Evolutionary conservation across 2,888 invertebrate genomes (phyloP), one percentile per base, ranked within the genome.

Genomic region (Drosophila crucigera): DNA sequence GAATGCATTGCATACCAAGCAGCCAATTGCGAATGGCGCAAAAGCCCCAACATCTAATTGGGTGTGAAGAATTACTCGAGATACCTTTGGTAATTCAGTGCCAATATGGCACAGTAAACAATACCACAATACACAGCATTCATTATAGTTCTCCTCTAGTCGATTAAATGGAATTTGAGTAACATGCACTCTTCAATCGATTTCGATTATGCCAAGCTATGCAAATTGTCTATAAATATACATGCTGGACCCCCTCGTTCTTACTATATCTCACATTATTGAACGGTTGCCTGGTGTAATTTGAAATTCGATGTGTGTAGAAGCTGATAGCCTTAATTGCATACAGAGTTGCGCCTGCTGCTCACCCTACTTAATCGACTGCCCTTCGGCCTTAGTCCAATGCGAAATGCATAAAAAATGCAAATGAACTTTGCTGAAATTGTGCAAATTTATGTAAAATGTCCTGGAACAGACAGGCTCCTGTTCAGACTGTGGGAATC

Each of bases 261-360:
- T 33, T 9, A 19, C 14, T 63, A 47, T 64, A 58, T 68, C 75
- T 54, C 37, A 56, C 50, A 68, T 58, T 64, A 76, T 67, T 76
- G 58, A 68, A 67, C 68, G 64, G 56, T 73, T 65, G 63, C 63
- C 62, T 33, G 33, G 67, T 71, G 66, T 69, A 68, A 81, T 84
- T 76, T 71, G 53, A 65, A 80, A 82, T 78, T 74, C 70, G 76
- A 76, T 62, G 67, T 84, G 72, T 65, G 71, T 53, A 73, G 43
- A 73, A 67, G 79, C 62, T 84, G 83, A 87, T 84, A 84, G 71
- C 73, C 85, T 70, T 78, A 87, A 84, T 87, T 87, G 78, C 63
- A 61, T 10, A 14, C 65, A 56, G 65, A 53, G 52, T 28, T 64
- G 10, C 11, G 37, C 52, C 52, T 52, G 39, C n/a, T 41, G 31